Conservation (phyloP, 2,113 vertebrate genomes). For the Orcinus orca region DNA sequence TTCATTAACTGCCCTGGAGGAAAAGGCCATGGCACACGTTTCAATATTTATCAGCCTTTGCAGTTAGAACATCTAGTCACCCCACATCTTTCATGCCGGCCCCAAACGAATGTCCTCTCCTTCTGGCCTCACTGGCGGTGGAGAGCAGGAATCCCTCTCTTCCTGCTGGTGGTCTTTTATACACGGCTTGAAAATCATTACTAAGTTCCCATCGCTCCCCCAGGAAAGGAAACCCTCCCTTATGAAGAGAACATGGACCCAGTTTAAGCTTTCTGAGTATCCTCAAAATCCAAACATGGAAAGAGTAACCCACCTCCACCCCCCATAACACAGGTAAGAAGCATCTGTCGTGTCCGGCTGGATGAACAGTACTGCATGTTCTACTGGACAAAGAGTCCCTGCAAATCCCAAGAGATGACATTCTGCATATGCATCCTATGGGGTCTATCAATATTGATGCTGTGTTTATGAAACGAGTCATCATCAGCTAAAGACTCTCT, state of each 20-base stretch:
- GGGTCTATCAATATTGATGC: constrained; percentile 34
- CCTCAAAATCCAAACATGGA: neutral
- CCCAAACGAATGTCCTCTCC: neutral
- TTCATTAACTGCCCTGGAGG: neutral
- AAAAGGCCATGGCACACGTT: neutral
- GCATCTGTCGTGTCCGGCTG: neutral
- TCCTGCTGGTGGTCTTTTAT: neutral
- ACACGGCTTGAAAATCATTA: neutral
- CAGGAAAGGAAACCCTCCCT: neutral
- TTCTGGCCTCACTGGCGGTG: neutral
- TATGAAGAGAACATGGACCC: neutral
- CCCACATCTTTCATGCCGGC: neutral
- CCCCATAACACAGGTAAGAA: neutral
- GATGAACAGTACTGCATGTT: neutral
- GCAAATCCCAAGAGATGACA: neutral
- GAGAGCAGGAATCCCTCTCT: neutral
- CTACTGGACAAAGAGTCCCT: neutral
- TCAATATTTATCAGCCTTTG: constrained; percentile 10
- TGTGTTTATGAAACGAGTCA: neutral
- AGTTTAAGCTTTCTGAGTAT: neutral
- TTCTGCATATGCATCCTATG: neutral
- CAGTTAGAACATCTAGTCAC: neutral
- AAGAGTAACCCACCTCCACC: neutral
- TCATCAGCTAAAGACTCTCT: neutral
- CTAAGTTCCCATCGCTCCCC: neutral